Conservation (phyloP, 2,113 vertebrate species). For the Oenanthe melanoleuca region DNA sequence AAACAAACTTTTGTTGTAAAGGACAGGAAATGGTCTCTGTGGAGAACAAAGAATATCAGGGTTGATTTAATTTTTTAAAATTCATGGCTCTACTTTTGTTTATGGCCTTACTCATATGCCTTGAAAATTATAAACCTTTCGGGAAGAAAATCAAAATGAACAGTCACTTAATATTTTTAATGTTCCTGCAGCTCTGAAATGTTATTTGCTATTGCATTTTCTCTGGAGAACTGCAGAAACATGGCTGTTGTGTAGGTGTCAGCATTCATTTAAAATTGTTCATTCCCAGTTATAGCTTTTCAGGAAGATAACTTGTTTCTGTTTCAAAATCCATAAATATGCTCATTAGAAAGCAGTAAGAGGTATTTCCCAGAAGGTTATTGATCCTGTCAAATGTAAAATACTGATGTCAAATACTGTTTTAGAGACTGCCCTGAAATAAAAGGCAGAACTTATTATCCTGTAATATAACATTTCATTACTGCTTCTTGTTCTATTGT, state of each 20-base stretch:
- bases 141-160: conserved; percentile 1
- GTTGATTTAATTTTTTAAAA: not conserved
- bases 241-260: not conserved
- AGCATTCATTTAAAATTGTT: not conserved
- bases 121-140: not conserved
- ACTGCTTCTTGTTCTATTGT: not conserved
- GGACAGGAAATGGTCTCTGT: not conserved
- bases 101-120: not conserved
- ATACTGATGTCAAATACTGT: not conserved
- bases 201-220: not conserved
- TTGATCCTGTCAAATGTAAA: not conserved
- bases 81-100: not conserved
- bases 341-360: not conserved
- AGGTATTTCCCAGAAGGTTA: not conserved
- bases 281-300: not conserved
- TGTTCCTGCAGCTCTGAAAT: not conserved
- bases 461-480: not conserved
- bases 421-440: not conserved
- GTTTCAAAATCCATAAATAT: not conserved
- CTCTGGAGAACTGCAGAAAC: not conserved
- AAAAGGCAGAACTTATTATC: not conserved
- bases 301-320: not conserved
- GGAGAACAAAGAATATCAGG: not conserved
- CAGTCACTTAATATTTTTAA: not conserved
- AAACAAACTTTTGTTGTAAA: not conserved